These are phyloP conservation scores for Apotomis betuletana DNA, from an alignment of 2,888 invertebrate genomes.

Conservation along the genomic window DNA sequence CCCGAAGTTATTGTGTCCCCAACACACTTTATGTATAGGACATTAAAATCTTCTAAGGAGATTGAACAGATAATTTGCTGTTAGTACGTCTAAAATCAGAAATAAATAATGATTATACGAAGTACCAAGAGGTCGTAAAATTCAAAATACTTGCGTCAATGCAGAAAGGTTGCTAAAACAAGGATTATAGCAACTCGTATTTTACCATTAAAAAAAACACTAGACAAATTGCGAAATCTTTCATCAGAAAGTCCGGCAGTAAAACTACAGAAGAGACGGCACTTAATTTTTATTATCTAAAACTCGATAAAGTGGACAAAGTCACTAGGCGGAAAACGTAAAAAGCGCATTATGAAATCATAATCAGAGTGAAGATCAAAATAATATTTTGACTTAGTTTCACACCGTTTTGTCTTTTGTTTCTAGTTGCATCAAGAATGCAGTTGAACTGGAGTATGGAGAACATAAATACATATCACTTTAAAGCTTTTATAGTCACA, in stretches of 20 bases:
- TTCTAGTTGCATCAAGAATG: neutral
- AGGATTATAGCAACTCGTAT: neutral
- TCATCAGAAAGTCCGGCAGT: constrained; percentile 21
- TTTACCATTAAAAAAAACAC: constrained; percentile 3
- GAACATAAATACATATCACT: too few species aligned
- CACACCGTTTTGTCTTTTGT: neutral
- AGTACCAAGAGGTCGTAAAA: too few species aligned
- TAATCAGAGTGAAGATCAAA: constrained; percentile 22
- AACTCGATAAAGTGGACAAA: constrained; percentile 29
- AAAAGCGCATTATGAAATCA: constrained; percentile 32
- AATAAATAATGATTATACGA: too few species aligned
- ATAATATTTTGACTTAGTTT: constrained; percentile 12
- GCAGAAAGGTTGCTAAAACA: neutral
- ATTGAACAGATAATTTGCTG: too few species aligned
- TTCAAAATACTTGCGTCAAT: neutral
- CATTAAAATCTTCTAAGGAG: too few species aligned
- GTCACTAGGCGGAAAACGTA: constrained; percentile 26
- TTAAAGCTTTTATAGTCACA: too few species aligned
- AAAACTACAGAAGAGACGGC: constrained; percentile 26
- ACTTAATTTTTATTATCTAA: constrained; percentile 31
- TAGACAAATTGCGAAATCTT: constrained; percentile 15
- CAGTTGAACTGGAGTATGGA: too few species aligned
- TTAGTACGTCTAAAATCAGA: too few species aligned
- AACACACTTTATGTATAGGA: too few species aligned
- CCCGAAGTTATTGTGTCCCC: too few species aligned